Evolutionary conservation across 2,113 vertebrate species (phyloP), one percentile per base, ranked within the genome.

Genomic region (Syngnathus typhle): DNA sequence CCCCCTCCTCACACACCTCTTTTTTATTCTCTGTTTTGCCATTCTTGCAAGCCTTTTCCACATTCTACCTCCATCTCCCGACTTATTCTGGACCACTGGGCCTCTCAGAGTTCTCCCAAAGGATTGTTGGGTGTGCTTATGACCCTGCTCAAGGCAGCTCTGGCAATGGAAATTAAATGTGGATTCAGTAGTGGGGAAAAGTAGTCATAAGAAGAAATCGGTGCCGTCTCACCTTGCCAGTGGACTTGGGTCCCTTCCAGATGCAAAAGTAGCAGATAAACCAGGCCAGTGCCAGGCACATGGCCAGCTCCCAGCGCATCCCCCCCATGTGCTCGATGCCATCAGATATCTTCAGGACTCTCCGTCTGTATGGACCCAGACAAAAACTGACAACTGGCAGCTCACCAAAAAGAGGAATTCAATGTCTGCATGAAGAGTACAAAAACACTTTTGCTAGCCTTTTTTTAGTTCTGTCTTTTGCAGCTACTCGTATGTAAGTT

Each of bases 211-310:
- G 6, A 16, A 19, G 7, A 59, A n/a, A 41, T 27, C 21, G 1
- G 11, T 44, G 11, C 12, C 8, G 21, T 44, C 90, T 92, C 86
- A 98, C 97, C 95, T 99, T 99, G 80, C 96, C 97, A 3, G 96
- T 99, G 38, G 97, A 99, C 88, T 98, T 98, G 78, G 96, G 96
- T 49, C 97, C 97, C 84, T 99, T 99, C 97, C 97, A 99, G 85
- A 99, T 98, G 84, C 97, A 99, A 84, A 99, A 98, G 80, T 99
- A 99, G 79, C 96, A 98, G 82, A 98, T 95, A 82, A 97, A 94
- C 97, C 97, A 99, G 63, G 96, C 97, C 51, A 95, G 89, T 43
- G 95, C 90, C 56, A 99, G 93, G 89, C 96, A 99, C 69, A 98
- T 87, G 11, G 94, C 95, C 58, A 99, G 91, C 77, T 98, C 97